Evolutionary conservation across 2,888 invertebrate genomes (phyloP).

Genomic region (Tetrapedia diversipes): DNA sequence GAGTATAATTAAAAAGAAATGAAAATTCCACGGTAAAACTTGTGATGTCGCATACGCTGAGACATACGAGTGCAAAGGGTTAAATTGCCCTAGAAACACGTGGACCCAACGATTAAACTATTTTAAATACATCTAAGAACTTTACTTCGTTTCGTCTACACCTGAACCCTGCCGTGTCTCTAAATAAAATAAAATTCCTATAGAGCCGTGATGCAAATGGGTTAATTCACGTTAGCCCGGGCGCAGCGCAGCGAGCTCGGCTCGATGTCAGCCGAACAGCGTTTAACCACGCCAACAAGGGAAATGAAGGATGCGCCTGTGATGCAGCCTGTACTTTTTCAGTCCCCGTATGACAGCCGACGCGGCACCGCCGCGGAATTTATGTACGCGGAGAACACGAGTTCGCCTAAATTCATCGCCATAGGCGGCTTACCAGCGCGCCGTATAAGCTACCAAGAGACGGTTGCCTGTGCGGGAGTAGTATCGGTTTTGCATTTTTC

Average conservation of each 20-base stretch:
- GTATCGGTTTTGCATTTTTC: constrained; percentile 81
- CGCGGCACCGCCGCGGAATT: constrained; percentile 72
- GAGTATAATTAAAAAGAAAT: no score
- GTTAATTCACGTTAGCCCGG: constrained; percentile 9
- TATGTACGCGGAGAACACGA: constrained; percentile 76
- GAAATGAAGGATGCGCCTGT: constrained; percentile 73
- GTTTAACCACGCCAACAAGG: constrained; percentile 51
- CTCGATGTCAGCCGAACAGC: constrained; percentile 12
- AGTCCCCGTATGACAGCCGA: constrained; percentile 71
- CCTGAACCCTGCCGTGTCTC: no score
- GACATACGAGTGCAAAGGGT: no score
- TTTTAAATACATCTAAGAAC: no score
- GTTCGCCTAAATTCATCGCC: constrained; percentile 73
- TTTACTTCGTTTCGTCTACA: no score
- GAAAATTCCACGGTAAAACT: no score
- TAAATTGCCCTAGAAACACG: no score
- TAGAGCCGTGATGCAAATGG: no score
- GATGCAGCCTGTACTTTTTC: constrained; percentile 65
- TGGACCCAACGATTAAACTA: no score
- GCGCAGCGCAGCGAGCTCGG: background rate
- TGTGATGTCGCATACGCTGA: no score
- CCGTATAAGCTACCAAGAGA: constrained; percentile 4
- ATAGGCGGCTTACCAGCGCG: constrained; percentile 51
- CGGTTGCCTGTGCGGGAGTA: constrained; percentile 50
- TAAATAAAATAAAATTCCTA: no score